These are phyloP conservation scores for Mechanitis messenoides DNA, from an alignment of 2,888 invertebrate species.

Conservation along the genomic window DNA sequence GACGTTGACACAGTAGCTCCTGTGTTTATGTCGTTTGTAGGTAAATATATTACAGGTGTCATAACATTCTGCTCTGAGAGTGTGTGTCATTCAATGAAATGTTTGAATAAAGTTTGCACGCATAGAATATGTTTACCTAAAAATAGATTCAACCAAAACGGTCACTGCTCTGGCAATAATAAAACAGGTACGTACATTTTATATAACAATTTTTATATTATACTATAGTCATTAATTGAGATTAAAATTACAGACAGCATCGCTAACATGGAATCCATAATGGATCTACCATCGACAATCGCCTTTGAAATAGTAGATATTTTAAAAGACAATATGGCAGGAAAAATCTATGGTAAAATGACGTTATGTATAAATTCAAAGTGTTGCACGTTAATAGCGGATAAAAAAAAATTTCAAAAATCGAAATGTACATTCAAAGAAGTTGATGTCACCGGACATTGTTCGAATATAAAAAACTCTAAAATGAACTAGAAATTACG, in stretches of 20 bases:
- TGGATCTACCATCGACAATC: constrained; percentile 64
- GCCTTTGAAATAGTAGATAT: constrained; percentile 65
- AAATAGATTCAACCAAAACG: constrained; percentile 56
- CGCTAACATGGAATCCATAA: constrained; percentile 60
- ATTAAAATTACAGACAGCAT: constrained; percentile 54
- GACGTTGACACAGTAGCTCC: constrained; percentile 61
- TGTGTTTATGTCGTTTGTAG: constrained; percentile 61
- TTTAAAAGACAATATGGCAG: constrained; percentile 59
- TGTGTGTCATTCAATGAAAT: constrained; percentile 66
- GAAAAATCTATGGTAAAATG: constrained; percentile 61
- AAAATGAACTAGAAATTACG: constrained; percentile 41
- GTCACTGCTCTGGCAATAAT: constrained; percentile 59
- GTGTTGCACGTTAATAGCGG: constrained; percentile 54
- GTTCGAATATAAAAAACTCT: constrained; percentile 47
- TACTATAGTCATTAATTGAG: not conserved
- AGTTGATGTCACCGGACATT: constrained; percentile 52
- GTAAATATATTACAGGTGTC: constrained; percentile 63
- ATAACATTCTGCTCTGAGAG: constrained; percentile 62
- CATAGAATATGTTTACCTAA: constrained; percentile 56
- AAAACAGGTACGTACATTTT: constrained; percentile 46
- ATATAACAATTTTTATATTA: not conserved
- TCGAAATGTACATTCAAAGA: constrained; percentile 56
- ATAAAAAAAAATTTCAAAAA: constrained; percentile 57
- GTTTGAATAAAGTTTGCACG: constrained; percentile 53
- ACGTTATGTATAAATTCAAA: constrained; percentile 61